phyloP scores from a whole-genome alignment of 1,140 invertebrate species.

The Ceratitis capitata region DNA sequence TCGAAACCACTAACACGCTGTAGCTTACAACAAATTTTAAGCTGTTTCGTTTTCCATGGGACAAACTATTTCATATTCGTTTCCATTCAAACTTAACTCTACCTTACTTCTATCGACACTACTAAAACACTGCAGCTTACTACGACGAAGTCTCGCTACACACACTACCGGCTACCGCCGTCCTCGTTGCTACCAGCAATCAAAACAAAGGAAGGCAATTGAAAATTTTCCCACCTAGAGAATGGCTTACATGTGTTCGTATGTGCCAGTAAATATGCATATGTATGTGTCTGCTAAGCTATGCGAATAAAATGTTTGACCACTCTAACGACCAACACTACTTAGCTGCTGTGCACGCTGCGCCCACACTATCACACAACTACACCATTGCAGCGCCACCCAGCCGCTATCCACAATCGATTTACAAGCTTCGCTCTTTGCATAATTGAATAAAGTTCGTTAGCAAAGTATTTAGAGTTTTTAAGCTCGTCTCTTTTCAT shows the following conservation, averaged over 20 bases:
- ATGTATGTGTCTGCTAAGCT: not conserved
- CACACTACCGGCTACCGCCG: not conserved
- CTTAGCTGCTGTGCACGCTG: not conserved
- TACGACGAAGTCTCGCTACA: not conserved
- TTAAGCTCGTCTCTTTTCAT: not conserved
- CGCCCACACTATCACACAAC: no score
- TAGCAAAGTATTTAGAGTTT: constrained; percentile 42
- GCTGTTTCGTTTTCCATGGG: no score
- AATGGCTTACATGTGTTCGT: no score
- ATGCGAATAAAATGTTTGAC: constrained; percentile 21
- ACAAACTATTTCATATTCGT: no score
- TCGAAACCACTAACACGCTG: not conserved
- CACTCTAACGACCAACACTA: not conserved
- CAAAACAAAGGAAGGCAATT: not conserved
- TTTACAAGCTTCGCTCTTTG: constrained; percentile 31
- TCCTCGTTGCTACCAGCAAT: not conserved
- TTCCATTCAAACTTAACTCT: no score
- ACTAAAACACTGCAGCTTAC: not conserved
- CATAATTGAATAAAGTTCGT: constrained; percentile 45
- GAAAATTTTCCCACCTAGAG: not conserved
- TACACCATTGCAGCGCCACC: not conserved
- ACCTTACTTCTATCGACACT: not conserved
- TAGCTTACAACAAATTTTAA: not conserved
- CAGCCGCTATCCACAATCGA: not conserved
- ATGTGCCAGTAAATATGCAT: not conserved